These are phyloP conservation scores for Azemiops feae DNA, from an alignment of 2,113 vertebrate genomes.

Conservation along the genomic window DNA sequence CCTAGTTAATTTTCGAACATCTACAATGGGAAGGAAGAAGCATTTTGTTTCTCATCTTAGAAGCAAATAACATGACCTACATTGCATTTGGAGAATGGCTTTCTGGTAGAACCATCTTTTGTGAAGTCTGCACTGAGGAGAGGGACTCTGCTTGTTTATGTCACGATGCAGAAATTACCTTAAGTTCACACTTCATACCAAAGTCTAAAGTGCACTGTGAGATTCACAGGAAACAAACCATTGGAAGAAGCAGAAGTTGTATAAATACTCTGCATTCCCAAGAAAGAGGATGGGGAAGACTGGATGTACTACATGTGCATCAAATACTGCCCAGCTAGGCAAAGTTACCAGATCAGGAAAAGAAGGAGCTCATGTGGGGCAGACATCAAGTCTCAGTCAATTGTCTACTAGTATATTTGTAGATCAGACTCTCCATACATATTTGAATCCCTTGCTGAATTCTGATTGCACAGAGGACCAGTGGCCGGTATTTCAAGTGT, in stretches of 20 bases:
- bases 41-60: background rate
- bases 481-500: slow-evolving; percentile 9
- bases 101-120: background rate
- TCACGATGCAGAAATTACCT: background rate
- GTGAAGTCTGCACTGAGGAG: background rate
- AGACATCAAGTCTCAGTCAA: background rate
- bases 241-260: background rate
- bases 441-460: slow-evolving; percentile 11
- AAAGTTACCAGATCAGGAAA: background rate
- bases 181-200: background rate
- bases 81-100: background rate
- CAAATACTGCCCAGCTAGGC: background rate
- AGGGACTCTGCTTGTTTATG: background rate
- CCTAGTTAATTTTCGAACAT: background rate
- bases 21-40: background rate
- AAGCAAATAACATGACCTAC: background rate
- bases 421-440: background rate
- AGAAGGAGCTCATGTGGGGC: background rate
- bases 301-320: background rate
- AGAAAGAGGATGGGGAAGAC: background rate
- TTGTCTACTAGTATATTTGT: background rate
- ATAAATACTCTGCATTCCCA: background rate
- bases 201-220: background rate
- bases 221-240: background rate
- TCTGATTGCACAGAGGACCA: background rate